phyloP scores from a whole-genome alignment of 2,888 invertebrate species.

The Dryocosmus kuriphilus region DNA sequence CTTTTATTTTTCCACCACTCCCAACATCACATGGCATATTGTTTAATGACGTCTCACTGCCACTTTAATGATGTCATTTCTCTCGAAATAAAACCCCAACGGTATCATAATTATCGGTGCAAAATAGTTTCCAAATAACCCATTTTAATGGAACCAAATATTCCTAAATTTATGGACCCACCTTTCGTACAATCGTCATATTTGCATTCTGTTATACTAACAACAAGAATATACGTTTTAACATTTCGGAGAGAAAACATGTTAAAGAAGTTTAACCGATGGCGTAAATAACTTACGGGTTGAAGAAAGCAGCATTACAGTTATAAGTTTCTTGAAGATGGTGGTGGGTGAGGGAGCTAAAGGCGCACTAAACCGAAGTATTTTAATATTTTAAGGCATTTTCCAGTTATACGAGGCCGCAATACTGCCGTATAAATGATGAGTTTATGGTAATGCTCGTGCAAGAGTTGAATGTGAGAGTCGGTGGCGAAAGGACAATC shows the following conservation, averaged over 20 bases:
- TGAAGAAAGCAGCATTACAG: slow-evolving; percentile 27
- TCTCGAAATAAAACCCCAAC: slow-evolving; percentile 21
- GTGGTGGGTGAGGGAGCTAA: slow-evolving; percentile 34
- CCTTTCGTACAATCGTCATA: neutral
- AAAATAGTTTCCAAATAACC: neutral
- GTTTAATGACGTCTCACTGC: slow-evolving; percentile 32
- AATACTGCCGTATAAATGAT: slow-evolving; percentile 71
- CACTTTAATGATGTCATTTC: slow-evolving; percentile 31
- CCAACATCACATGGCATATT: slow-evolving; percentile 18
- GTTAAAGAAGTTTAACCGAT: neutral
- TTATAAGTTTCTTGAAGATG: slow-evolving; percentile 16
- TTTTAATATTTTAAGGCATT: slow-evolving; percentile 69
- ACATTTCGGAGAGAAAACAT: neutral
- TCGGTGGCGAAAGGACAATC: slow-evolving; percentile 55
- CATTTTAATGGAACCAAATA: neutral
- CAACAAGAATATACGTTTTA: neutral
- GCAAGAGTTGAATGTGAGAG: slow-evolving; percentile 57
- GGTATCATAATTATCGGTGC: slow-evolving; percentile 25
- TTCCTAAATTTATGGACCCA: neutral
- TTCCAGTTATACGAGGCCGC: slow-evolving; percentile 53
- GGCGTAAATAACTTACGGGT: slow-evolving; percentile 5
- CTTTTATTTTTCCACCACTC: slow-evolving; percentile 16
- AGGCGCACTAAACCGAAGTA: slow-evolving; percentile 50
- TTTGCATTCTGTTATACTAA: neutral
- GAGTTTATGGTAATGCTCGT: slow-evolving; percentile 73